Evolutionary conservation across 2,113 vertebrate genomes (phyloP).

Genomic region (Diadophis punctatus): DNA sequence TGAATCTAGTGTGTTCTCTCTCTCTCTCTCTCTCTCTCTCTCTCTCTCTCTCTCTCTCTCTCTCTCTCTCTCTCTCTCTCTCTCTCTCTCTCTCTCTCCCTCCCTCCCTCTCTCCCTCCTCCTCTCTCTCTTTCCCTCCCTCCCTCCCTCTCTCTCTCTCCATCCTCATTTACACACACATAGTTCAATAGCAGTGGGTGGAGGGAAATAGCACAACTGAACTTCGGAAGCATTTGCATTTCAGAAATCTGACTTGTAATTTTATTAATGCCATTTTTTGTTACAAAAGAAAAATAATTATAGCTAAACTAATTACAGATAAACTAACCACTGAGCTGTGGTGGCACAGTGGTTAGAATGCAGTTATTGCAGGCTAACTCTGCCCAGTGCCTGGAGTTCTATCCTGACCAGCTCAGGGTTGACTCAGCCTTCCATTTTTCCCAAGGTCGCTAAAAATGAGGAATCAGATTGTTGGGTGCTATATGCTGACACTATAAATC

Average conservation of each 20-base stretch:
- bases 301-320: not conserved
- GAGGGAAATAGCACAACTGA: not conserved
- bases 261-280: not conserved
- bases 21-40: too few relatives aligned
- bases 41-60: not conserved
- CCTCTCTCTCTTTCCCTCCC: not conserved
- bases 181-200: not conserved
- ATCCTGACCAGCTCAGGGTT: too few relatives aligned
- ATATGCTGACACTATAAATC: not conserved
- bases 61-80: not conserved
- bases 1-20: too few relatives aligned
- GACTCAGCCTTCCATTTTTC: not conserved
- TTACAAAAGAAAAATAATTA: not conserved
- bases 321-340: not conserved
- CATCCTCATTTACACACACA: not conserved
- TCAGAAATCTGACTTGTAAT: not conserved
- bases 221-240: not conserved
- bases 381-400: not conserved
- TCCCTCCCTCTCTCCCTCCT: not conserved
- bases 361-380: not conserved
- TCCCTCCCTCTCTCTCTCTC: not conserved
- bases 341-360: not conserved
- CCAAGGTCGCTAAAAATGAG: not conserved
- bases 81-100: not conserved
- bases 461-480: not conserved